Evolutionary conservation across 2,888 invertebrate genomes (phyloP), one percentile per base, ranked within the genome.

Genomic region (Nomada fucata): DNA sequence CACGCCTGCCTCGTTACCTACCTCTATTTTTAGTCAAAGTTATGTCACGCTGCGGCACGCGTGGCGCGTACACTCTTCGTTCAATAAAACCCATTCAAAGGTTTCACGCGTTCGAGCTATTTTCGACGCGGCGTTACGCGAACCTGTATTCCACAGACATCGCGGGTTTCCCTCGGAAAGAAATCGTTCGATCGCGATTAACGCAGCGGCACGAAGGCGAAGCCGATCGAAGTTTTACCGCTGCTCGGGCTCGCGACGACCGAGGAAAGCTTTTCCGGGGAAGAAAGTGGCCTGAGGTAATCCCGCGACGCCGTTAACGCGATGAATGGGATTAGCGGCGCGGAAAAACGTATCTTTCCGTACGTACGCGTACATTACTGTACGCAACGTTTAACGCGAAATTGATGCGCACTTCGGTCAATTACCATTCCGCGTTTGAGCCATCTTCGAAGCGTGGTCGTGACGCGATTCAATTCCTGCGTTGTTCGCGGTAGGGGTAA

Each of bases 271-370:
- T 70, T 23, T 70, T 23, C 67, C 7, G 10, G 68, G 55, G 72
- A 74, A 55, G 55, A 68, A 63, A 82, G 65, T 52, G 64, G 55
- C 23, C 57, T 26, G 53, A 18, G n/a, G 71, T 15, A 47, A 67
- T 82, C 44, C 69, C 60, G 63, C 57, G 55, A 55, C 44, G 18
- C 47, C 20, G 44, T 84, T 60, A 70, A 53, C 71, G 53, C 71
- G 70, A 57, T 79, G 77, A 77, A 83, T 68, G 79, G 53, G 60
- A 75, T 84, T 75, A 84, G 60, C 77, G 52, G 80, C 68, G 77
- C 72, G 80, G 74, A 80, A 83, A 75, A 75, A 72, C 42, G n/a
- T 57, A 73, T 69, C 60, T 47, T 60, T 36, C 18, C 60, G n/a
- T 47, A 61, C 18, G 70, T 15, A 11, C 63, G 70, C 59, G 13